phyloP scores from a whole-genome alignment of 2,888 invertebrate genomes.

The Stomorhina lunata region DNA sequence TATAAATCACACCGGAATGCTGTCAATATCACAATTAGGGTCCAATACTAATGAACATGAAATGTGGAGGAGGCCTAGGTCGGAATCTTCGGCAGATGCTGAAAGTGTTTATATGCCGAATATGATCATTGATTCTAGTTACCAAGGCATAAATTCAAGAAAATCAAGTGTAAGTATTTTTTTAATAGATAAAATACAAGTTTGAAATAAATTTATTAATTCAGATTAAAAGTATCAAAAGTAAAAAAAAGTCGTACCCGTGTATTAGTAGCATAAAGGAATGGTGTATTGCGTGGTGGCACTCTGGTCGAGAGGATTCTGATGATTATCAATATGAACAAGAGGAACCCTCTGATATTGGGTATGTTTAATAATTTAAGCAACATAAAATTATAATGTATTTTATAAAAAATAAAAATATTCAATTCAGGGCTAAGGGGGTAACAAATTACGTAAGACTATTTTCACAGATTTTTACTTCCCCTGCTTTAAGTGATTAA shows the following conservation, averaged over 20 bases:
- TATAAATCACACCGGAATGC: conserved; percentile 80
- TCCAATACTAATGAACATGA: conserved; percentile 82
- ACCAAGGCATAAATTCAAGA: conserved; percentile 79
- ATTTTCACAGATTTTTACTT: too few relatives aligned
- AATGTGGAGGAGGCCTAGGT: conserved; percentile 86
- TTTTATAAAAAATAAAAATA: background rate
- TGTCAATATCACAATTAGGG: conserved; percentile 78
- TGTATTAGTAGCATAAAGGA: conserved; percentile 82
- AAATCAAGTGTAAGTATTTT: conserved; percentile 80
- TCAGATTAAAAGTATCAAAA: conserved; percentile 78
- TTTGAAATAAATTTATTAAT: background rate
- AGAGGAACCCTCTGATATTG: conserved; percentile 89
- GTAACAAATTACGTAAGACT: background rate
- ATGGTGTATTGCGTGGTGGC: conserved; percentile 96
- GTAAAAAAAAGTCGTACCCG: conserved; percentile 76
- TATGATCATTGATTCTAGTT: conserved; percentile 78
- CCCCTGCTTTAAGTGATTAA: too few relatives aligned
- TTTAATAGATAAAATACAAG: background rate
- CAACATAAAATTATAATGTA: conserved; percentile 23
- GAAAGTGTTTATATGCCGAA: conserved; percentile 85
- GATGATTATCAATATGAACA: conserved; percentile 87
- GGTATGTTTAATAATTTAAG: conserved; percentile 82
- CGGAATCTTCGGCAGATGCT: conserved; percentile 90
- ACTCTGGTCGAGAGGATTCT: conserved; percentile 90
- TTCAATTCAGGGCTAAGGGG: background rate